A percentile compares a stretch with the other conserved stretches of the same genome.
phyloP scores from a whole-genome alignment of 2,113 vertebrate species.

The Tetrax tetrax region DNA sequence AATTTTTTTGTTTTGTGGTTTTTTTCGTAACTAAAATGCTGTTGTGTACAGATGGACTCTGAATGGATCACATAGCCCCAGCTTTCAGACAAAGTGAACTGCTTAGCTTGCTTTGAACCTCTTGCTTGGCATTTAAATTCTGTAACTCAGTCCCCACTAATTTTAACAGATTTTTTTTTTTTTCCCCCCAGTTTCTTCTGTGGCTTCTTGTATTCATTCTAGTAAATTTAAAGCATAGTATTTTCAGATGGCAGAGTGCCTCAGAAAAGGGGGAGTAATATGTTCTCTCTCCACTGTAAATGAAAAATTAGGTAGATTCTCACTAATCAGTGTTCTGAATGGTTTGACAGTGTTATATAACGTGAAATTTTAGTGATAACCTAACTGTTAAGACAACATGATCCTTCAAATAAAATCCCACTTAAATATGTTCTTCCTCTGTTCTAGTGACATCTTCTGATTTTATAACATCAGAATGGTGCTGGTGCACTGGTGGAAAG shows the following conservation, averaged over 20 bases:
- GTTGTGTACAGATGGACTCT: neutral
- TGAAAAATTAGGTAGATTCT: neutral
- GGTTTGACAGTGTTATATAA: neutral
- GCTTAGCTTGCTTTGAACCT: neutral
- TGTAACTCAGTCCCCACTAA: neutral
- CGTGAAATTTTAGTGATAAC: neutral
- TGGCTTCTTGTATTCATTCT: neutral
- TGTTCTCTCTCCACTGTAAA: neutral
- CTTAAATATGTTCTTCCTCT: neutral
- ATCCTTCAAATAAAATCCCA: neutral
- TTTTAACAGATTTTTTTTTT: neutral
- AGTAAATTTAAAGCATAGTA: neutral
- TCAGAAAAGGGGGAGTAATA: neutral
- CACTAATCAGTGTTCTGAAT: neutral
- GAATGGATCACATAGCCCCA: neutral
- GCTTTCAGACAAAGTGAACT: neutral
- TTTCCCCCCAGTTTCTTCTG: neutral
- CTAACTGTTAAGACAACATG: neutral
- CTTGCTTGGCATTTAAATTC: neutral
- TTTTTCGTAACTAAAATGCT: neutral
- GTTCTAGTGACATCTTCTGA: neutral
- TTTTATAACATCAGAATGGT: neutral
- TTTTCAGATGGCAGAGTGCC: neutral
- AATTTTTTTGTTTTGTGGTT: neutral
- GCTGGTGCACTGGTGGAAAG: neutral